phyloP scores from a whole-genome alignment of 1,140 invertebrate genomes.

The Megalopta genalis region DNA sequence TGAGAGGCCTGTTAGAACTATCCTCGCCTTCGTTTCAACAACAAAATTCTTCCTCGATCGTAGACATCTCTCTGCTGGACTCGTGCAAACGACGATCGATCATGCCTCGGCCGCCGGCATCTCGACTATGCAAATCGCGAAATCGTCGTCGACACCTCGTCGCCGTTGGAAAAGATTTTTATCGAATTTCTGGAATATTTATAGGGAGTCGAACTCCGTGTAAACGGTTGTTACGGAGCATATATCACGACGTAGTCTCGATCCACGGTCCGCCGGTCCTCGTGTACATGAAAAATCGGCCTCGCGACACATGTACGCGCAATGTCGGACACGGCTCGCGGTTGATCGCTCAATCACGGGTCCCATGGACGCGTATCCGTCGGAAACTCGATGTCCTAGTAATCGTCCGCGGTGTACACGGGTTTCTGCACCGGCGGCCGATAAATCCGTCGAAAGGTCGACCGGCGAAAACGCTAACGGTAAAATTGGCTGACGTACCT shows the following conservation, averaged over 20 bases:
- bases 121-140: neutral
- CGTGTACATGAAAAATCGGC: neutral
- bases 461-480: constrained; percentile 30
- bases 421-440: neutral
- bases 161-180: neutral
- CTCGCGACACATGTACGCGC: constrained; percentile 12
- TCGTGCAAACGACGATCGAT: too few species aligned
- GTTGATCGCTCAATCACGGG: neutral
- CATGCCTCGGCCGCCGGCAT: too few species aligned
- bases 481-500: constrained; percentile 19
- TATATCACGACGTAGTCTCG: neutral
- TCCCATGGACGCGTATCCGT: neutral
- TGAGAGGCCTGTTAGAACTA: too few species aligned
- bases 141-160: neutral
- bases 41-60: too few species aligned
- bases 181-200: neutral
- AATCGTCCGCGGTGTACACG: constrained; percentile 27
- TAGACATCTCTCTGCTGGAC: too few species aligned
- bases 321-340: neutral
- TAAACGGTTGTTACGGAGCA: neutral
- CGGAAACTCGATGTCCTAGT: neutral
- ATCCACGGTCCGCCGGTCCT: neutral
- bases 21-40: too few species aligned
- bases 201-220: neutral
- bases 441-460: constrained; percentile 16